Conservation (phyloP, 2,113 vertebrate species). For the Jaculus jaculus region DNA sequence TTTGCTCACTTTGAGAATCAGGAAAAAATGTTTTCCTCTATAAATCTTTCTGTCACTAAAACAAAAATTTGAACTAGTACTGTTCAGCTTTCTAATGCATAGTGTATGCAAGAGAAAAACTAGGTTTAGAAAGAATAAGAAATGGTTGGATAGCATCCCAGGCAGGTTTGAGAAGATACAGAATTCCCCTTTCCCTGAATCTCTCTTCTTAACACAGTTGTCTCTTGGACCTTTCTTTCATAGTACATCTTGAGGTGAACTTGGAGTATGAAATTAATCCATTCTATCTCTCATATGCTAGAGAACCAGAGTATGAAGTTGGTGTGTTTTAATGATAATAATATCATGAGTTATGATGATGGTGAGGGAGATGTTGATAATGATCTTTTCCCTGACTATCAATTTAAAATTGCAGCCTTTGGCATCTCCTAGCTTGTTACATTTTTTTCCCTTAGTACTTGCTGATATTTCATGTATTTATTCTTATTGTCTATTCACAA, state of each 20-base stretch:
- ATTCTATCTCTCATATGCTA: neutral
- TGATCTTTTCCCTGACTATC: neutral
- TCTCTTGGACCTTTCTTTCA: neutral
- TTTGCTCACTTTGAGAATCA: conserved; percentile 27
- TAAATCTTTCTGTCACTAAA: conserved; percentile 29
- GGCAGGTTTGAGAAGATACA: neutral
- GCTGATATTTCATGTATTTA: neutral
- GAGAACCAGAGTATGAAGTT: neutral
- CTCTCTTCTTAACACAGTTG: neutral
- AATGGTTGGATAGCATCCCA: neutral
- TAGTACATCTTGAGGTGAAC: neutral
- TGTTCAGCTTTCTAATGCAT: neutral
- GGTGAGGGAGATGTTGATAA: neutral
- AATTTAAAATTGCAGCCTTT: neutral
- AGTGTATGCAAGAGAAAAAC: neutral
- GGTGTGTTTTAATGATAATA: neutral
- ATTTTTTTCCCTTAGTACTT: neutral
- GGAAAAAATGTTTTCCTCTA: conserved; percentile 16
- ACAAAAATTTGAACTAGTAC: conserved; percentile 1
- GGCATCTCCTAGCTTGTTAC: neutral
- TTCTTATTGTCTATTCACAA: neutral
- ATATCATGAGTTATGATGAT: too few species aligned
- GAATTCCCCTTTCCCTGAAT: accelerated
- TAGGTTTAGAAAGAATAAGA: neutral
- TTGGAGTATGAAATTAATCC: neutral